A percentile compares a stretch with the other conserved stretches of the same genome.
phyloP scores from a whole-genome alignment of 2,113 vertebrate genomes.

The Octodon degus region DNA sequence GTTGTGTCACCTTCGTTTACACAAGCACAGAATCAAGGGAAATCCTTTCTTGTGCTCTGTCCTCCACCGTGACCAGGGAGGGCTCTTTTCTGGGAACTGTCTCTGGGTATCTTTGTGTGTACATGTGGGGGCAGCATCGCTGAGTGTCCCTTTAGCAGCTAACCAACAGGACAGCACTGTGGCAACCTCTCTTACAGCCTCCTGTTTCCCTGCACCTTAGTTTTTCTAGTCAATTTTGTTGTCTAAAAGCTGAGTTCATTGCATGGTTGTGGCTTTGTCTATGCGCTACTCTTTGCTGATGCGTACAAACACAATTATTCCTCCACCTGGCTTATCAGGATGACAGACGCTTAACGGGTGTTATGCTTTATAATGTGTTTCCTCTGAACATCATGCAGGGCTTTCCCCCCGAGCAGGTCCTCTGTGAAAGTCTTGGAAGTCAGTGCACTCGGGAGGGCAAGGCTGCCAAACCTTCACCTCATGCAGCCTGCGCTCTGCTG shows the following conservation, averaged over 20 bases:
- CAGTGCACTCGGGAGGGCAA: background rate
- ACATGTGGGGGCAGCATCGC: background rate
- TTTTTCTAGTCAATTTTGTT: background rate
- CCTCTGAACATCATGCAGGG: background rate
- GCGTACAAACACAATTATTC: constrained; percentile 56
- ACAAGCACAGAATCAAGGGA: background rate
- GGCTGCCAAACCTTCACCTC: background rate
- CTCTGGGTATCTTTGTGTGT: background rate
- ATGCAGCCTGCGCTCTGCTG: background rate
- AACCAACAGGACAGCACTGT: background rate
- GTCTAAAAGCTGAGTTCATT: constrained; percentile 45
- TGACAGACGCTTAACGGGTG: constrained; percentile 60
- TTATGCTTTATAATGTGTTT: constrained; percentile 56
- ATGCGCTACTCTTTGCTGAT: constrained; percentile 57
- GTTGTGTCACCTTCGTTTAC: background rate
- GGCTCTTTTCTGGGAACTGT: background rate
- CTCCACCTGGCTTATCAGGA: constrained; percentile 51
- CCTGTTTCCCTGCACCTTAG: constrained; percentile 20
- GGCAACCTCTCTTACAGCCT: background rate
- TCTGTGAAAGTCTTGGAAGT: constrained; percentile 30
- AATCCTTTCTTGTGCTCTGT: background rate
- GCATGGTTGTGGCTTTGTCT: constrained; percentile 35
- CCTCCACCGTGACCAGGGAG: background rate
- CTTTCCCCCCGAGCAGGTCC: constrained; percentile 36
- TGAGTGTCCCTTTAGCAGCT: background rate